phyloP scores from a whole-genome alignment of 1,140 invertebrate species.

The Brachionus sp. region DNA sequence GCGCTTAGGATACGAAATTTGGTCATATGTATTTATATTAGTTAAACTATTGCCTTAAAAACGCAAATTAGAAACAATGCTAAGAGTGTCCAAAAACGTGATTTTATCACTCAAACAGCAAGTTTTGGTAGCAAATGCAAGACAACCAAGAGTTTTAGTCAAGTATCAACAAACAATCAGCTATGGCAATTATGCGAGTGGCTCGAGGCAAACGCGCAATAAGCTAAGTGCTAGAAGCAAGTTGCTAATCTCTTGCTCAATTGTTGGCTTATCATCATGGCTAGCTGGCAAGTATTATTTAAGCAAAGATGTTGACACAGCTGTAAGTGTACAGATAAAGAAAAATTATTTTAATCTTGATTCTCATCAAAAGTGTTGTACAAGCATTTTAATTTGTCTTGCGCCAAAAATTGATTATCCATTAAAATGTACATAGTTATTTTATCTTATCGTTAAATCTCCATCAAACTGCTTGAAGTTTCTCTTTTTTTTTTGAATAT shows the following conservation, averaged over 20 bases:
- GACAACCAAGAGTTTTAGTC: not conserved
- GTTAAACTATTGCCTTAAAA: not conserved
- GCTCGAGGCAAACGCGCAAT: not conserved
- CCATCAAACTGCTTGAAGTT: not conserved
- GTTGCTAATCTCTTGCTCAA: not conserved
- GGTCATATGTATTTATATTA: not conserved
- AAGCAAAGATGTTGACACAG: slow-evolving; percentile 31
- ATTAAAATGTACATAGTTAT: not conserved
- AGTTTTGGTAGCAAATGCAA: not conserved
- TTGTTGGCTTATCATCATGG: slow-evolving; percentile 25
- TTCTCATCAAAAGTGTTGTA: slow-evolving; percentile 21
- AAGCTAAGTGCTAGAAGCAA: not conserved
- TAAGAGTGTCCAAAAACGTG: slow-evolving; percentile 13
- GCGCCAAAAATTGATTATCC: slow-evolving; percentile 1
- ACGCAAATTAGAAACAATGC: not conserved
- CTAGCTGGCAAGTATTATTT: slow-evolving; percentile 31
- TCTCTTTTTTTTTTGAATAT: not conserved
- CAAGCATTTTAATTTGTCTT: not conserved
- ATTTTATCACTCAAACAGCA: not conserved
- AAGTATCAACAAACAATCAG: slow-evolving; percentile 9
- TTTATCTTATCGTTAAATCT: not conserved
- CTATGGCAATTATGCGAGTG: not conserved
- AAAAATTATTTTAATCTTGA: not conserved
- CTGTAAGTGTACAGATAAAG: slow-evolving; percentile 20
- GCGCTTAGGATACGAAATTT: not conserved